phyloP scores from a whole-genome alignment of 2,113 vertebrate genomes.

The Haemorhous mexicanus region DNA sequence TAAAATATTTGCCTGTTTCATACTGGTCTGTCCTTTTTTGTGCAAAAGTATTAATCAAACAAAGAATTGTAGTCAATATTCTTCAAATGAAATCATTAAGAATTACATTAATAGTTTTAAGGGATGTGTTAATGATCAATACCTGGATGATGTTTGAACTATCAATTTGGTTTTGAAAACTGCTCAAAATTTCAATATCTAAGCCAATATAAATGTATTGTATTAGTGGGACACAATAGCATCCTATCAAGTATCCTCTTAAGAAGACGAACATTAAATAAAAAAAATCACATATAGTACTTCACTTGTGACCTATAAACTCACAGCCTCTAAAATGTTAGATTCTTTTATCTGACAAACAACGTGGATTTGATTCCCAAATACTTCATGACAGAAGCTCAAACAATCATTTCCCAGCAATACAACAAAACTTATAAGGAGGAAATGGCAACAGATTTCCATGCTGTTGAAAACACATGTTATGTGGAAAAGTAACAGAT shows the following conservation, averaged over 20 bases:
- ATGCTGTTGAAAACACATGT: not conserved
- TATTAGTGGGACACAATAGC: not conserved
- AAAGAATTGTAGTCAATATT: not conserved
- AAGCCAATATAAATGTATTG: not conserved
- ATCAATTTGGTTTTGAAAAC: not conserved
- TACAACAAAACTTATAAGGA: not conserved
- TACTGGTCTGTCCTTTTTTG: not conserved
- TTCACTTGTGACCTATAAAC: not conserved
- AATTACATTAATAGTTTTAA: not conserved
- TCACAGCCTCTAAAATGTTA: not conserved
- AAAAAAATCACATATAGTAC: not conserved
- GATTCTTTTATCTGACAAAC: not conserved
- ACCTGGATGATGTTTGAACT: not conserved
- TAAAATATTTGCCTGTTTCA: not conserved
- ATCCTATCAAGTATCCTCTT: not conserved
- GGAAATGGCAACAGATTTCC: not conserved
- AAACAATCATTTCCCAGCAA: not conserved
- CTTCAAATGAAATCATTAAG: not conserved
- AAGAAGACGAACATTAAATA: not conserved
- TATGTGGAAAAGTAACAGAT: not conserved
- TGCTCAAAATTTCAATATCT: not conserved
- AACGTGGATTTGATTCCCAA: slow-evolving; percentile 26
- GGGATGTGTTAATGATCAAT: not conserved
- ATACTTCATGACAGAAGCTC: not conserved
- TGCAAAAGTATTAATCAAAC: not conserved